Base-by-base conservation (phyloP, 92 coral and sea anemone genomes). In the Virgularia gustaviana region DNA sequence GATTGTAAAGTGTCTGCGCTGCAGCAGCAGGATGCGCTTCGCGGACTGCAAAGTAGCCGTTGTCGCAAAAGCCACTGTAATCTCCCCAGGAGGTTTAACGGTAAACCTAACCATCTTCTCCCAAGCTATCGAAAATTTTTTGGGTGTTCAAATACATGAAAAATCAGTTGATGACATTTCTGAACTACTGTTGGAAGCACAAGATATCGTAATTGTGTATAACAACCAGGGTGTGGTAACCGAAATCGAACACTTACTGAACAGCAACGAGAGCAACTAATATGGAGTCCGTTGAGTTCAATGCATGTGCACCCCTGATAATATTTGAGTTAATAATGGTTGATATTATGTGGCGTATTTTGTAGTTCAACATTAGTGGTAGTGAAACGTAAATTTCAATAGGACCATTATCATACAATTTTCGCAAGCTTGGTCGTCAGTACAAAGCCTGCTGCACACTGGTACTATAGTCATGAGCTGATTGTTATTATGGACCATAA, bases 131-230 rank as follows among this genome's bases (percentile, higher is more conserved):
- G 39, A 28, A 57, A 57, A 57, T 20, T 57, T 57, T 41, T 41
- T 20, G 9, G 5, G 19, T 1, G 64, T 57, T 36, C 12, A 57
- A 29, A 57, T 31, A 25, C 13, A 36, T 15, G 35, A 1, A 29
- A 16, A 29, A 57, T 57, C 64, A 57, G 64, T n/a, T 41, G 64
- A 20, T 30, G 3, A 57, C 22, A 57, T 57, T 57, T 36, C 64
- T 1, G 64, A 57, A 30, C 6, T 16, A 25, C 2, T 6, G 18
- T 30, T 57, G 34, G 38, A 29, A 28, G 11, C 25, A 25, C 20
- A 15, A 57, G 34, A 57, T 1, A 36, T 57, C 7, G 34, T 29
- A 28, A 57, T 57, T 57, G 24, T 35, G 3, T 54, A 23, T 35
- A n/a, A n/a, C n/a, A 54, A n/a, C 30, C 61, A 54, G 61, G 31